Conservation (phyloP, 37 sponge, comb jelly and placozoan species). For the Bolinopsis microptera region DNA sequence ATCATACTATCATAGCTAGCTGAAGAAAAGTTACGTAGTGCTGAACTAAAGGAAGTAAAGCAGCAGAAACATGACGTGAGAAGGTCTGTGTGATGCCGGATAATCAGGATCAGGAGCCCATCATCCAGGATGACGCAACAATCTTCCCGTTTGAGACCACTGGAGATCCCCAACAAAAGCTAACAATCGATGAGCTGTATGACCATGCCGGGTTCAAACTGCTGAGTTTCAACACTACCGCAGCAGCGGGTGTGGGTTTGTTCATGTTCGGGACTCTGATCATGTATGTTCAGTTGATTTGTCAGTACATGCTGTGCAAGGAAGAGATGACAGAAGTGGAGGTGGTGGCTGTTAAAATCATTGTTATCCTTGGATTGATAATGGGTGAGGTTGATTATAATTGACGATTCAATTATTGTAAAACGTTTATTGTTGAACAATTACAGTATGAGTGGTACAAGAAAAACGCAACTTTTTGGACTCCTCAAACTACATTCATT, state of each 20-base stretch:
- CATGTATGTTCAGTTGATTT: neutral
- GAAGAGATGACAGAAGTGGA: neutral
- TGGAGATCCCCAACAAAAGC: neutral
- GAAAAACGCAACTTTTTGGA: too few relatives aligned
- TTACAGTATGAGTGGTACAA: too few relatives aligned
- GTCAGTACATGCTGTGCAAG: slow-evolving; percentile 1
- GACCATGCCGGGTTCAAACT: neutral
- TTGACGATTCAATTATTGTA: too few relatives aligned
- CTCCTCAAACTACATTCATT: too few relatives aligned
- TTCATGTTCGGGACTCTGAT: neutral
- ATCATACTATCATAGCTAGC: too few relatives aligned
- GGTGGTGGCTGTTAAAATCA: neutral
- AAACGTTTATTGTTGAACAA: too few relatives aligned
- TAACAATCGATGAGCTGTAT: neutral
- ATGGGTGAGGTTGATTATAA: neutral
- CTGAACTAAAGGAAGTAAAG: too few relatives aligned
- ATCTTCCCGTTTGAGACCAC: neutral
- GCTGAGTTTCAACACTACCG: neutral
- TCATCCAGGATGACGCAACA: neutral
- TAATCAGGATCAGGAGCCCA: neutral
- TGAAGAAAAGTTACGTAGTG: too few relatives aligned
- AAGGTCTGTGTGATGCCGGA: neutral
- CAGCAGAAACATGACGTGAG: neutral
- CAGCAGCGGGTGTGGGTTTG: neutral
- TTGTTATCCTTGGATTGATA: neutral